phyloP scores from a whole-genome alignment of 2,113 vertebrate species.

The Petroica traversi region DNA sequence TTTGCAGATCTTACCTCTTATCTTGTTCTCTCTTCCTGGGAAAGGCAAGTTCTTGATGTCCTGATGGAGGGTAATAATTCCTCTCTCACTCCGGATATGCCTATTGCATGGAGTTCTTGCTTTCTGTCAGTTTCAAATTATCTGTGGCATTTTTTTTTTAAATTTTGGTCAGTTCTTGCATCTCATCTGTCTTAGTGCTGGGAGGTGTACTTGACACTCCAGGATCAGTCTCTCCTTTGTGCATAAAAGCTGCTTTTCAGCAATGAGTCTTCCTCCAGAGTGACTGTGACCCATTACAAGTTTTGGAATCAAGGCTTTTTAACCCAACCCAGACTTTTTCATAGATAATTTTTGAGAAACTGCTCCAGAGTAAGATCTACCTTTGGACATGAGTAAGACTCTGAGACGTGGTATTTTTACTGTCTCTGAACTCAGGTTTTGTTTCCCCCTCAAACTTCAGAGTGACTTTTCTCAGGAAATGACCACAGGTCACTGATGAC shows the following conservation, averaged over 20 bases:
- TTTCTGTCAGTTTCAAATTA: neutral
- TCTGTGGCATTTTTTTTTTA: neutral
- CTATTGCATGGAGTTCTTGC: neutral
- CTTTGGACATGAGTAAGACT: neutral
- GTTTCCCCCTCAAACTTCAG: neutral
- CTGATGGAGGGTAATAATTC: neutral
- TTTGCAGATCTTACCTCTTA: neutral
- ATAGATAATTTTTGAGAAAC: neutral
- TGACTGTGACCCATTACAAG: fast-evolving
- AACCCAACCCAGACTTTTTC: neutral
- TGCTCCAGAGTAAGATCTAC: neutral
- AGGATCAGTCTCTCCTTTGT: neutral
- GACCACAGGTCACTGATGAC: neutral
- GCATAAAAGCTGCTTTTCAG: neutral
- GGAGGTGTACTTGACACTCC: fast-evolving
- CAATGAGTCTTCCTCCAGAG: neutral
- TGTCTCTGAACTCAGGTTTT: neutral
- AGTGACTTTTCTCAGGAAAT: neutral
- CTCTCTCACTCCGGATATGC: neutral
- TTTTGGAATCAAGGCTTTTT: neutral
- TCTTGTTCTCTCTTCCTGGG: neutral
- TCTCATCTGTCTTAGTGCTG: neutral
- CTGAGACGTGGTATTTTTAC: neutral
- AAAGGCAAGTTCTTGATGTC: neutral
- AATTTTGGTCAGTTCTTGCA: neutral